Evolutionary conservation across 2,888 invertebrate species (phyloP).

Genomic region (Sisyra nigra): DNA sequence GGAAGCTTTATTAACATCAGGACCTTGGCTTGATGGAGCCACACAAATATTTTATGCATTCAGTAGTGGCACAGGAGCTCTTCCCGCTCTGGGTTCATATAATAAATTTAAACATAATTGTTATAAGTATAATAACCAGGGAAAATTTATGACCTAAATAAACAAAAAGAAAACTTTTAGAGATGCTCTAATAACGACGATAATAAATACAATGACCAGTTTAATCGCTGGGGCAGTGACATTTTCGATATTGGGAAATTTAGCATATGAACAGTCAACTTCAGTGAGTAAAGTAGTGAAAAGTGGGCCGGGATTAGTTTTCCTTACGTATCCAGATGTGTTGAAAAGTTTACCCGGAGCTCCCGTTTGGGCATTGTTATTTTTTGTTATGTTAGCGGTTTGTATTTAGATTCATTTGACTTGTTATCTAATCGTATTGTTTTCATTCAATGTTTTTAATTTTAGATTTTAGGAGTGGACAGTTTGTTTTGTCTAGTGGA

Average conservation of each 20-base stretch:
- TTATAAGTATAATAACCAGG: conserved; percentile 36
- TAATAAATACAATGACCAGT: conserved; percentile 55
- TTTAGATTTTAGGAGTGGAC: conserved; percentile 52
- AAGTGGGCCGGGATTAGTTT: conserved; percentile 56
- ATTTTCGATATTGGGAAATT: conserved; percentile 57
- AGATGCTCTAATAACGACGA: conserved; percentile 54
- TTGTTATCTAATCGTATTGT: conserved; percentile 1
- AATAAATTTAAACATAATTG: conserved; percentile 64
- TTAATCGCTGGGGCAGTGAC: conserved; percentile 60
- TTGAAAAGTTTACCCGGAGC: conserved; percentile 54
- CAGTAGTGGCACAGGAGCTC: conserved; percentile 59
- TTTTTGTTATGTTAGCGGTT: conserved; percentile 56
- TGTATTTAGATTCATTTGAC: conserved; percentile 15
- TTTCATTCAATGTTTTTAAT: neutral
- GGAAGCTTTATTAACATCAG: conserved; percentile 32
- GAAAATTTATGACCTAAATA: neutral
- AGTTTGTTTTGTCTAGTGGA: conserved; percentile 57
- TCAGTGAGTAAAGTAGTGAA: conserved; percentile 35
- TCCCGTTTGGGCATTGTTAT: conserved; percentile 52
- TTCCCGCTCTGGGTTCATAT: conserved; percentile 57
- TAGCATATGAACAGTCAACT: conserved; percentile 36
- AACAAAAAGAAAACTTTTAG: conserved; percentile 22
- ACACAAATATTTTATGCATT: conserved; percentile 67
- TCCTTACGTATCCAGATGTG: conserved; percentile 59
- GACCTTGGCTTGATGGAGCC: conserved; percentile 59